Evolutionary conservation across 1,140 invertebrate genomes (phyloP).

Genomic region (Drosophila orena): DNA sequence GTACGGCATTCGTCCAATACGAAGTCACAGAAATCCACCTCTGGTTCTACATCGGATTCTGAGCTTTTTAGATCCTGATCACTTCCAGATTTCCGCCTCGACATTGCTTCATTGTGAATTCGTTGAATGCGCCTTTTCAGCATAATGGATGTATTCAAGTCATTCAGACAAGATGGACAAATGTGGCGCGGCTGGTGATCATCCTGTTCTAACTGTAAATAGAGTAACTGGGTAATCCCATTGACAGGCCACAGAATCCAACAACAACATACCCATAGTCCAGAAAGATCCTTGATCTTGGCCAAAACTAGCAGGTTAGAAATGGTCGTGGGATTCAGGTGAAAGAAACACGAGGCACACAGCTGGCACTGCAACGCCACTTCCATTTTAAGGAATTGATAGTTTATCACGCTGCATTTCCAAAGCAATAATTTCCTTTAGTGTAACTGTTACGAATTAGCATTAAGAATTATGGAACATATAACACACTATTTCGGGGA

Average conservation of each 20-base stretch:
- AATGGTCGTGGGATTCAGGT: conserved; percentile 24
- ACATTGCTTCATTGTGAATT: conserved; percentile 15
- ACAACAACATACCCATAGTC: conserved; percentile 25
- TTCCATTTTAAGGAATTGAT: too few relatives aligned
- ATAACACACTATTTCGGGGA: too few relatives aligned
- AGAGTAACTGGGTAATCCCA: not conserved
- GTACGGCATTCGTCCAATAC: not conserved
- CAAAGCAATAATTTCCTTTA: too few relatives aligned
- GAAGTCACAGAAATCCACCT: not conserved
- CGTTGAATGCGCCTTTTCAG: conserved; percentile 46
- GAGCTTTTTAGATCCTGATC: too few relatives aligned
- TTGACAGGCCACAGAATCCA: not conserved
- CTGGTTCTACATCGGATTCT: not conserved
- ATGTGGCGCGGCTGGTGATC: conserved; percentile 42
- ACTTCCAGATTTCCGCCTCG: too few relatives aligned
- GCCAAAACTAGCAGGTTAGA: conserved; percentile 25
- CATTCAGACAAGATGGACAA: conserved; percentile 40
- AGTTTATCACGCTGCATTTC: too few relatives aligned
- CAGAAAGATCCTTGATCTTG: conserved; percentile 33
- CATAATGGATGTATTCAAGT: conserved; percentile 25
- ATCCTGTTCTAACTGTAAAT: conserved; percentile 41
- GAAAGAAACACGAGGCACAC: conserved; percentile 9
- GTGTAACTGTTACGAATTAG: too few relatives aligned
- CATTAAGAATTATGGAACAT: too few relatives aligned
- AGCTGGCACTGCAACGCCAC: not conserved